Percentiles rank a stretch among this genome's conserved stretches.
Evolutionary conservation across 23 tunicate genomes (phyloP).

Genomic region (Clavelina lepadiformis): DNA sequence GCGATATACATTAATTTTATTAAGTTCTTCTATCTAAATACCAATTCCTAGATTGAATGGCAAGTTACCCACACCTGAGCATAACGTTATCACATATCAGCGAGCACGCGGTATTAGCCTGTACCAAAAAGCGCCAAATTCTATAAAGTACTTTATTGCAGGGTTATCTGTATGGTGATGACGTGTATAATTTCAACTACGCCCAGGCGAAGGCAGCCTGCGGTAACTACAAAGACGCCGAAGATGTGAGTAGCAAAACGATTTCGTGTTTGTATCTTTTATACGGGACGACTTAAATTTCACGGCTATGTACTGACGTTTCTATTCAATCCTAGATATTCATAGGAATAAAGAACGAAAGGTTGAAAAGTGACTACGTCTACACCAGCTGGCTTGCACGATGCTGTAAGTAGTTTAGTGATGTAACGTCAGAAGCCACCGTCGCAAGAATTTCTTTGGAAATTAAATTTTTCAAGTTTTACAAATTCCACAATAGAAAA

Average conservation of each 20-base stretch:
- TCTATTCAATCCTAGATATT: conserved; percentile 35
- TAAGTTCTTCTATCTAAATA: too few species aligned
- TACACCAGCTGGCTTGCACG: conserved; percentile 84
- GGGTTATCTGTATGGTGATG: conserved; percentile 88
- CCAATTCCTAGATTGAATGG: too few species aligned
- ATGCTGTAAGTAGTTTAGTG: conserved; percentile 72
- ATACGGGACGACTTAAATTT: too few species aligned
- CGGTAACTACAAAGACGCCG: conserved; percentile 94
- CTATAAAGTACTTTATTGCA: conserved; percentile 14
- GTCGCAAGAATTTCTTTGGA: too few species aligned
- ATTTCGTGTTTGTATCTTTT: neutral
- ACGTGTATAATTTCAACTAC: conserved; percentile 86
- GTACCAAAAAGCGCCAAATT: too few species aligned
- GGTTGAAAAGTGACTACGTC: conserved; percentile 59
- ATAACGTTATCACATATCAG: too few species aligned
- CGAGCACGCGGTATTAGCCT: too few species aligned
- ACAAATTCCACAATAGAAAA: too few species aligned
- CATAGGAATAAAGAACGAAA: conserved; percentile 66
- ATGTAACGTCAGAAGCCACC: too few species aligned
- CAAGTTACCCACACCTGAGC: too few species aligned
- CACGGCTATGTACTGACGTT: neutral
- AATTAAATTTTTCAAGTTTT: too few species aligned
- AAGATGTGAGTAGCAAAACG: conserved; percentile 46
- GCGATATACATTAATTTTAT: too few species aligned
- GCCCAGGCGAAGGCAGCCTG: conserved; percentile 83